A percentile compares a stretch with the other conserved stretches of the same genome.
Evolutionary conservation across 2,797 vertebrate species (phyloP).

Genomic region (Cichlasoma orientale): DNA sequence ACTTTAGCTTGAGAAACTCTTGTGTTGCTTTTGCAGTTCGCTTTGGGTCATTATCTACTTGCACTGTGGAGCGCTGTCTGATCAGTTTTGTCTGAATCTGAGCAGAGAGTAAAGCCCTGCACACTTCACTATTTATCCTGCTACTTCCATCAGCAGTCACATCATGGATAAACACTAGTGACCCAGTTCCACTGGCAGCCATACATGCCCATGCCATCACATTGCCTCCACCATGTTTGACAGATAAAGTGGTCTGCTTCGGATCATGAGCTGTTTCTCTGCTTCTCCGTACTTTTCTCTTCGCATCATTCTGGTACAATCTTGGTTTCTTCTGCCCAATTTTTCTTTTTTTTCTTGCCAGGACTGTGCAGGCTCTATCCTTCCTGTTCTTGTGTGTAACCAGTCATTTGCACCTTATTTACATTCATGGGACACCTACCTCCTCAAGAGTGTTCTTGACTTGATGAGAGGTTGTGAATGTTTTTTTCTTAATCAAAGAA

Average conservation of each 20-base stretch:
- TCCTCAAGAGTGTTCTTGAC: neutral
- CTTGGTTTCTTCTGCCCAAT: no score
- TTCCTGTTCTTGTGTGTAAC: neutral
- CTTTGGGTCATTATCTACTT: neutral
- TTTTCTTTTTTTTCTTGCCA: no score
- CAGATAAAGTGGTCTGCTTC: neutral
- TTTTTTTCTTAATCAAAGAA: neutral
- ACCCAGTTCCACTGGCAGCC: neutral
- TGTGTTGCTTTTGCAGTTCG: neutral
- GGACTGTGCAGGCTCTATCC: neutral
- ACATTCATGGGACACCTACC: neutral
- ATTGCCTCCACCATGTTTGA: neutral
- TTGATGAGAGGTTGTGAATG: neutral
- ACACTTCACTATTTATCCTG: neutral
- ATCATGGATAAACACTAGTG: neutral
- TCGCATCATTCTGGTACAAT: no score
- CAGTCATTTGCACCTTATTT: no score
- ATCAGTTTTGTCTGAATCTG: slow-evolving; percentile 1
- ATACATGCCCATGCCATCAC: neutral
- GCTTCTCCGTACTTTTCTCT: neutral
- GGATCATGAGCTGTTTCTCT: neutral
- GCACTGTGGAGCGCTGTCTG: neutral
- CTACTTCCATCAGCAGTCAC: neutral
- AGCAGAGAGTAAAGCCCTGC: neutral
- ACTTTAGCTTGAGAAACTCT: neutral